Evolutionary conservation across 2,113 vertebrate species (phyloP).

Genomic region (Vireo altiloquus): DNA sequence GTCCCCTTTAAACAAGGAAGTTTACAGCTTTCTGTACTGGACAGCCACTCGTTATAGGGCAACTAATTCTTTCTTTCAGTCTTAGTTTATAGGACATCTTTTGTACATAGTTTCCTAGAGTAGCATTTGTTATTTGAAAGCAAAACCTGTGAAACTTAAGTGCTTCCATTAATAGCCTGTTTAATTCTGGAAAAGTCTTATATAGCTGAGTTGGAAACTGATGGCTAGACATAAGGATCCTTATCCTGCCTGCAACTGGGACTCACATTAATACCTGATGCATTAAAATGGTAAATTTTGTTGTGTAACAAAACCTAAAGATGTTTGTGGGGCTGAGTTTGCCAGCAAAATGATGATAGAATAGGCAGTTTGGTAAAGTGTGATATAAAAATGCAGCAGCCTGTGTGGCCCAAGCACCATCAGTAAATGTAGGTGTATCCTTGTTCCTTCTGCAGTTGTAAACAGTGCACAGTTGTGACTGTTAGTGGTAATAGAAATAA

Average conservation of each 20-base stretch:
- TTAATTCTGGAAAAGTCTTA: not conserved
- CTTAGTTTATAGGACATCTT: not conserved
- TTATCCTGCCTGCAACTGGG: not conserved
- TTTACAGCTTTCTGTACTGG: not conserved
- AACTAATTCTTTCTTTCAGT: not conserved
- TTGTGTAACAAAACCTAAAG: not conserved
- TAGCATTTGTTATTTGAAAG: not conserved
- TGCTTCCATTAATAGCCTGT: not conserved
- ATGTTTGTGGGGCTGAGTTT: not conserved
- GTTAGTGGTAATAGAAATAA: not conserved
- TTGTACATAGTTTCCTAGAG: not conserved
- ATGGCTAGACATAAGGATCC: not conserved
- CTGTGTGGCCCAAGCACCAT: not conserved
- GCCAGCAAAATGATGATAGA: rapidly evolving
- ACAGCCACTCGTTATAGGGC: not conserved
- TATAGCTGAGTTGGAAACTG: not conserved
- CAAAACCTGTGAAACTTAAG: not conserved
- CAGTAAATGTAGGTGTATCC: not conserved
- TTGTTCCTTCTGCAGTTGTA: not conserved
- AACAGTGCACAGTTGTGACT: not conserved
- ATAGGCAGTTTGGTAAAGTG: not conserved
- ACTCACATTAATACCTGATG: not conserved
- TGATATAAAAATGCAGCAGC: not conserved
- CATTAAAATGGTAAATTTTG: not conserved
- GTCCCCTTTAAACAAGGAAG: not conserved